Evolutionary conservation across 2,113 vertebrate species (phyloP).

Genomic region (Anhinga rufa): DNA sequence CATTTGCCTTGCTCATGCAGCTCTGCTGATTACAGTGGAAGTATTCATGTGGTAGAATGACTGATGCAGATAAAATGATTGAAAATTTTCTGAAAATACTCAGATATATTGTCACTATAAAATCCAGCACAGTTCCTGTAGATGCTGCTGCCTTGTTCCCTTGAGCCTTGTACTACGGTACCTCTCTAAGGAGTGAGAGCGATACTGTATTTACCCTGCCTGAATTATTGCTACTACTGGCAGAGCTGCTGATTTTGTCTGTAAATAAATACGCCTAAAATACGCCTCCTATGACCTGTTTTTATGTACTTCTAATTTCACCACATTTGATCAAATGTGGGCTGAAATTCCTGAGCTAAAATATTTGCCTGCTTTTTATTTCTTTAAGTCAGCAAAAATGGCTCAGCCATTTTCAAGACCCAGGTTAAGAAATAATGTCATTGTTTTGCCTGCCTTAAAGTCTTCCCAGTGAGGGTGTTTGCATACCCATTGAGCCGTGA

Average conservation of each 20-base stretch:
- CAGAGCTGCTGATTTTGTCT: background rate
- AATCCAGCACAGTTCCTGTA: background rate
- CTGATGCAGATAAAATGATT: background rate
- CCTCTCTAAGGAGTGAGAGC: background rate
- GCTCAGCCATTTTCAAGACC: background rate
- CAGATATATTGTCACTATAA: background rate
- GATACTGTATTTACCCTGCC: background rate
- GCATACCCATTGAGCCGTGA: background rate
- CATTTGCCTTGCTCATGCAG: background rate
- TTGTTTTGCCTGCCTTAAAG: background rate
- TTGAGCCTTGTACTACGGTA: background rate
- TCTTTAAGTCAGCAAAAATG: background rate
- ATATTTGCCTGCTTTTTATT: background rate
- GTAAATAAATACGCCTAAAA: background rate
- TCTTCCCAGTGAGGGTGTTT: background rate
- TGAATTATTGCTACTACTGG: background rate
- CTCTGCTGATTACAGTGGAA: background rate
- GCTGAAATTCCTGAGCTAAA: background rate
- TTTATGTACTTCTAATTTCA: background rate
- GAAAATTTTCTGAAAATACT: background rate
- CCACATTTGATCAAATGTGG: background rate
- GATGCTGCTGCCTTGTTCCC: background rate
- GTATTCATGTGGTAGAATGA: background rate
- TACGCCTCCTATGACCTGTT: background rate
- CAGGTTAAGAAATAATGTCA: background rate